phyloP scores from a whole-genome alignment of 2,888 invertebrate species.

The Drosophila heteroneura region DNA sequence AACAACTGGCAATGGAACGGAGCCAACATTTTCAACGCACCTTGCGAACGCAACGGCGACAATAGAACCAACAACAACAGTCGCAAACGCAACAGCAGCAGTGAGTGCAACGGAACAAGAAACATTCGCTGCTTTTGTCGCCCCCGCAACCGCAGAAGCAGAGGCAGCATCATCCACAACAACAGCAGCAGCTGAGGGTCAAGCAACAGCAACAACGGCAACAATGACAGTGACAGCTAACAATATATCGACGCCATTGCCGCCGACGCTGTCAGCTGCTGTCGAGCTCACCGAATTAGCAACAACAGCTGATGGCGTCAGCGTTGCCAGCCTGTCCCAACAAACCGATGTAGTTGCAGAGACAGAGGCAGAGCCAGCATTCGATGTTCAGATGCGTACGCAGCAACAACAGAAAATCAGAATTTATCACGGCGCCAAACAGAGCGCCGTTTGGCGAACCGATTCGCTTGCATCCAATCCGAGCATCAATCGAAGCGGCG shows the following conservation, averaged over 20 bases:
- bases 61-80: conserved; percentile 39
- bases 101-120: conserved; percentile 44
- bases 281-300: conserved; percentile 46
- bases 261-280: conserved; percentile 55
- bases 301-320: conserved; percentile 58
- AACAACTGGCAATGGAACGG: conserved; percentile 67
- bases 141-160: conserved; percentile 23
- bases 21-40: conserved; percentile 74
- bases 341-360: conserved; percentile 1
- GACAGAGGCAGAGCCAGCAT: conserved; percentile 65
- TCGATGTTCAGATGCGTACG: conserved; percentile 75
- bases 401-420: conserved; percentile 73
- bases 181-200: conserved; percentile 52
- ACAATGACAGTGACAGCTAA: conserved; percentile 52
- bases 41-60: conserved; percentile 53
- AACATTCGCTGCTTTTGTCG: conserved; percentile 31
- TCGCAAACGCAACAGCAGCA: conserved; percentile 20
- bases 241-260: conserved; percentile 44
- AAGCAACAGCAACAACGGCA: conserved; percentile 35
- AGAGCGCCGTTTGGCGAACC: conserved; percentile 73
- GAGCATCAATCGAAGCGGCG: conserved; percentile 46
- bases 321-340: conserved; percentile 7
- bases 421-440: conserved; percentile 77
- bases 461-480: conserved; percentile 74
- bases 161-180: conserved; percentile 38